Percentiles rank a stretch among this genome's conserved stretches.
phyloP scores from a whole-genome alignment of 2,888 invertebrate species.

The Torymus auratus region DNA sequence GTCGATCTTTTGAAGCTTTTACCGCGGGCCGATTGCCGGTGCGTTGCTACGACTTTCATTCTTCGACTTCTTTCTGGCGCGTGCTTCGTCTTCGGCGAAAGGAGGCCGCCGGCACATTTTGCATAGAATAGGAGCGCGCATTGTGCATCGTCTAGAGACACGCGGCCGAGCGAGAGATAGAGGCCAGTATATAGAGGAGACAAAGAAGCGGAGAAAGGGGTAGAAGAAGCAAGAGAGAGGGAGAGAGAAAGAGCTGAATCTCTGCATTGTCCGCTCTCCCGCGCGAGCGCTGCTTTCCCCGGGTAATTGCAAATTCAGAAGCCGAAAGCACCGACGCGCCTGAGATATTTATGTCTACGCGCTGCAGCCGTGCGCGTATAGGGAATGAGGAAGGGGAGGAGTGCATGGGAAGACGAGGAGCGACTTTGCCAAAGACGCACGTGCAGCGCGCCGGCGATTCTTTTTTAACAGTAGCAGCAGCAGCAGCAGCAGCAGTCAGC shows the following conservation, averaged over 20 bases:
- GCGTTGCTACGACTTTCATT: slow-evolving; percentile 5
- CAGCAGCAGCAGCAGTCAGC: too few relatives aligned
- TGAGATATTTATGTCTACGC: slow-evolving; percentile 39
- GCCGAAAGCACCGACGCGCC: slow-evolving; percentile 30
- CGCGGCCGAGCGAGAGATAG: slow-evolving; percentile 24
- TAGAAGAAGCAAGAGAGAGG: slow-evolving; percentile 13
- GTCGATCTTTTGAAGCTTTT: slow-evolving; percentile 36
- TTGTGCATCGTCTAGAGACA: slow-evolving; percentile 59
- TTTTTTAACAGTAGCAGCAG: too few relatives aligned
- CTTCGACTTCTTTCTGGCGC: neutral
- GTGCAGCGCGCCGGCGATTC: too few relatives aligned
- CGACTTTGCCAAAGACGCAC: too few relatives aligned
- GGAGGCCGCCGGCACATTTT: slow-evolving; percentile 53
- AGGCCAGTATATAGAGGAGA: slow-evolving; percentile 29
- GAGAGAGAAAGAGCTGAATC: neutral
- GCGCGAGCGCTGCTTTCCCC: neutral
- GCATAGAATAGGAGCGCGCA: slow-evolving; percentile 62
- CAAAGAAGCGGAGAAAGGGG: slow-evolving; percentile 14
- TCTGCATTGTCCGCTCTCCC: slow-evolving; percentile 33
- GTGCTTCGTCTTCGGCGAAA: neutral
- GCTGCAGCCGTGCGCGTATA: too few relatives aligned
- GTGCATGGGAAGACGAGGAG: too few relatives aligned
- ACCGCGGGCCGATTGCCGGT: slow-evolving; percentile 10
- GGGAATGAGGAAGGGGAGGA: too few relatives aligned
- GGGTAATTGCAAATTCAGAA: slow-evolving; percentile 51